Base-by-base conservation (phyloP, 1,140 invertebrate species). In the Pseudomyrmex pallidus region DNA sequence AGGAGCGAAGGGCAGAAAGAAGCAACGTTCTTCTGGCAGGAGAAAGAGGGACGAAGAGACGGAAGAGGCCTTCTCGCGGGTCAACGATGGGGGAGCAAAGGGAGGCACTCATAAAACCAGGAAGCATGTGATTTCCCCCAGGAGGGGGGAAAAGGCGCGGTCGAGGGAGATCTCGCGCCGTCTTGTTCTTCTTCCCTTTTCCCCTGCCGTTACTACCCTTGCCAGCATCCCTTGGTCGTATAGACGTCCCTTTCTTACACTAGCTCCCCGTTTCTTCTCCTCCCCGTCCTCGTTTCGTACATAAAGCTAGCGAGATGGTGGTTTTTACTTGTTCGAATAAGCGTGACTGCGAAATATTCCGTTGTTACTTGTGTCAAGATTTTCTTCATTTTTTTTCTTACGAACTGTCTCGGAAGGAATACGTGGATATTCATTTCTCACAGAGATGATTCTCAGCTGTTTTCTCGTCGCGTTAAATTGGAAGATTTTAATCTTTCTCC, bases 71-170 rank as follows among this genome's bases (percentile, higher is more conserved):
- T 46, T 74, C 73, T 59, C 73, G 59, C 57, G 73, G 59, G 73
- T 74, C 73, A 74, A 74, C 57, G 59, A 50, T 8, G 59, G 46
- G 59, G 22, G 46, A 10, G 44, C 57, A 20, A 20, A 54, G 56
- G 46, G 46, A 74, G 22, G 59, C 20, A 74, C 90, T 91, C 90
- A 90, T 92, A 92, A 92, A 92, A 92, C 90, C 88, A 83, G 91
- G 90, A 89, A 91, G 90, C 91, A 92, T 90, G 90, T 92, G 91
- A 92, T 92, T 92, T 92, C 91, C 91, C 91, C 89, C 85, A 92
- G 91, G 91, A 92, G 87, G 90, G 87, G 87, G 87, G 85, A 85
- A 77, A 77, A 74, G 74, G 35, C 74, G 74, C 63, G 50, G 74
- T 35, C 17, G 35, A 54, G 62, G 35, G 62, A 76, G 74, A 77